Percentiles rank a stretch among this genome's conserved stretches.
Evolutionary conservation across 1,140 invertebrate genomes (phyloP).

Genomic region (Cydia fagiglandana): DNA sequence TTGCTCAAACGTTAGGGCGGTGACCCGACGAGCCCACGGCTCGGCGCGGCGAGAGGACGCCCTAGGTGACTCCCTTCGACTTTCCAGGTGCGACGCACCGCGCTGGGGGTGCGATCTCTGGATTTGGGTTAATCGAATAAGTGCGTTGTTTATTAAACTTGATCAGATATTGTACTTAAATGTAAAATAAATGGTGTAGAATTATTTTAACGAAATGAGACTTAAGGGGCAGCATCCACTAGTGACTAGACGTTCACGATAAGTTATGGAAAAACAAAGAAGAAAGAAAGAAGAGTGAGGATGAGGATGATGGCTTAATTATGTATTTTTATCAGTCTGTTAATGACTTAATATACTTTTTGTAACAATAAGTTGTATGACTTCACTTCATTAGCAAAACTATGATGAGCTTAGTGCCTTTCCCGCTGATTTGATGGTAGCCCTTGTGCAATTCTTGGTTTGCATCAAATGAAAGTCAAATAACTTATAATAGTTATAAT

Average conservation of each 20-base stretch:
- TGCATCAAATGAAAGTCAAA: no score
- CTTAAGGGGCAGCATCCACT: background rate
- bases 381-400: no score
- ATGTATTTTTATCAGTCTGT: background rate
- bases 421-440: no score
- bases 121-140: constrained; percentile 12
- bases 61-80: constrained; percentile 26
- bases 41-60: background rate
- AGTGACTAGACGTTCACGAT: no score
- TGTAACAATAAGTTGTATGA: no score
- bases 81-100: constrained; percentile 9
- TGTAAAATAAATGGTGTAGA: background rate
- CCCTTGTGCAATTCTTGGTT: no score
- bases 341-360: no score
- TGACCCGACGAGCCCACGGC: background rate
- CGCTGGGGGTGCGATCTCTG: background rate
- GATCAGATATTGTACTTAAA: background rate
- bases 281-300: no score
- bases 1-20: constrained; percentile 5
- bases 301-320: background rate
- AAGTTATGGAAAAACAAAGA: background rate
- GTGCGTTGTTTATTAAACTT: background rate
- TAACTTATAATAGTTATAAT: no score
- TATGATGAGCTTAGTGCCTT: no score
- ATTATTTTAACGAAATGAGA: background rate